A percentile compares a stretch with the other conserved stretches of the same genome.
Evolutionary conservation across 2,113 vertebrate species (phyloP).

Genomic region (Callionymus lyra): DNA sequence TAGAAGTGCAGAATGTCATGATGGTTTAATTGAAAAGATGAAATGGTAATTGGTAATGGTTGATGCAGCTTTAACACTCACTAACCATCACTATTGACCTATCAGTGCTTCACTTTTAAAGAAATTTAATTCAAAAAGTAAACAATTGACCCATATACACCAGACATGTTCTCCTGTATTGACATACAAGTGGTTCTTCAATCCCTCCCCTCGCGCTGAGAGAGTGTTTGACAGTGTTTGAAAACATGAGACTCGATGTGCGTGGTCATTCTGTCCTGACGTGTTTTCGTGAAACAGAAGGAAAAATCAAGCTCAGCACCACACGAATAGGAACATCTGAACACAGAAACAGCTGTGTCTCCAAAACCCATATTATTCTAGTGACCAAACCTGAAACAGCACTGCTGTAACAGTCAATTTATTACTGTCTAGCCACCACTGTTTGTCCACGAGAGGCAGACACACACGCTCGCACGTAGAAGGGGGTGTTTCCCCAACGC

Average conservation of each 20-base stretch:
- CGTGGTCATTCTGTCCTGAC: slow-evolving; percentile 5
- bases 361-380: slow-evolving; percentile 45
- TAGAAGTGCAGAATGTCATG: no score
- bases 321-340: slow-evolving; percentile 43
- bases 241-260: slow-evolving; percentile 3
- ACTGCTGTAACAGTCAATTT: slow-evolving; percentile 49
- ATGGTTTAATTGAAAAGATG: no score
- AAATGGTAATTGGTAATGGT: no score
- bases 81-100: no score
- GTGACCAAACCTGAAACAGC: slow-evolving; percentile 53
- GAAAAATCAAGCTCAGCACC: slow-evolving; percentile 36
- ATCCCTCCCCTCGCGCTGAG: not conserved
- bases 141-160: no score
- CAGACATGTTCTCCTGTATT: no score
- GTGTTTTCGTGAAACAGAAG: slow-evolving; percentile 35
- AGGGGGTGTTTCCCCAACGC: slow-evolving; percentile 35
- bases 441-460: slow-evolving; percentile 14
- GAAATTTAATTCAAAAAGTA: no score
- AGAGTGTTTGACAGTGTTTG: slow-evolving; percentile 1
- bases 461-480: slow-evolving; percentile 11
- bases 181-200: no score
- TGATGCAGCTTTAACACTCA: no score
- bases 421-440: slow-evolving; percentile 39
- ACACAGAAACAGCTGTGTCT: slow-evolving; percentile 24
- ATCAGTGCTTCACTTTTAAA: no score